A percentile compares a stretch with the other conserved stretches of the same genome.
phyloP scores from a whole-genome alignment of 2,797 vertebrate genomes.

The Limnodromus scolopaceus region DNA sequence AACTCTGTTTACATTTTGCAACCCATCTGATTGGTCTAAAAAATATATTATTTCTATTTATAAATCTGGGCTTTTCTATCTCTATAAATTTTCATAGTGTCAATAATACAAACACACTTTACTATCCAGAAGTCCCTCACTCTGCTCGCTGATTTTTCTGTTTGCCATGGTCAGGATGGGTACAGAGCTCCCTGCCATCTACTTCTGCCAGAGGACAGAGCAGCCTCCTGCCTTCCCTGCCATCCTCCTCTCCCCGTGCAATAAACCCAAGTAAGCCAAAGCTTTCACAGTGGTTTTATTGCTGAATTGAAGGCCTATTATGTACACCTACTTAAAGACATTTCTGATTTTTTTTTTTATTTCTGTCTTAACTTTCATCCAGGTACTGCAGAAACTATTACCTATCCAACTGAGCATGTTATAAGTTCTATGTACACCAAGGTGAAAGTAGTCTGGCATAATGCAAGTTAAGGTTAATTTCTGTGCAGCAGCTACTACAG shows the following conservation, averaged over 20 bases:
- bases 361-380: background rate
- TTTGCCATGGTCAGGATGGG: no score
- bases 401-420: background rate
- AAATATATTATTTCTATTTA: background rate
- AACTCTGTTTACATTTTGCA: background rate
- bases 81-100: background rate
- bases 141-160: background rate
- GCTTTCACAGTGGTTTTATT: background rate
- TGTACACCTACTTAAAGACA: background rate
- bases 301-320: background rate
- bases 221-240: rapidly evolving
- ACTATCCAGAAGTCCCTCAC: background rate
- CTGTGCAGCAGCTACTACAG: background rate
- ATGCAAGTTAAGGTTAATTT: background rate
- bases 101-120: rapidly evolving
- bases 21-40: background rate
- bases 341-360: background rate
- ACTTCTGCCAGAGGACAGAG: background rate
- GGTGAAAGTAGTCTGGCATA: background rate
- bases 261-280: background rate
- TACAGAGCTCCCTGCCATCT: rapidly evolving
- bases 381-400: background rate
- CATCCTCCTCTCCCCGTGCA: background rate
- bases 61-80: background rate
- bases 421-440: no score